Base-by-base conservation (phyloP, 2,888 invertebrate species). In the Amblyjoppa fuscipennis region DNA sequence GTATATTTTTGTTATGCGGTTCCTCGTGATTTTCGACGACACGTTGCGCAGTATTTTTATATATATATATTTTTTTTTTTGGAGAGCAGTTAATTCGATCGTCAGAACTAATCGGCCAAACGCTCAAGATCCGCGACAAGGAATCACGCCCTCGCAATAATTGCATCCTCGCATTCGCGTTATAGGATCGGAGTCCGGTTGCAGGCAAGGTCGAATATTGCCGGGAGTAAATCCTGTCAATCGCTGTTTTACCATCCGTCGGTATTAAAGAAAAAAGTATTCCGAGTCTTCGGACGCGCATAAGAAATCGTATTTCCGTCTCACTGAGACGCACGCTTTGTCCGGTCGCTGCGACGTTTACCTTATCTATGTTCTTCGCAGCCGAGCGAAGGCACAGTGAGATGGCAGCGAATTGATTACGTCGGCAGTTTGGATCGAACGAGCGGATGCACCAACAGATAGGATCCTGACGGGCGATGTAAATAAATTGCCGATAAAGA, bases 391-490 rank as follows among this genome's bases (percentile, higher is more conserved):
- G 7, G 34, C 34, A 34, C 6, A 34, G 6, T 34, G 34, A 34
- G 11, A 77, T 66, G 45, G 34, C 7, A 69, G 38, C n/a, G 78
- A 73, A 75, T 79, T 76, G 82, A 83, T 56, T 80, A 74, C 9
- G n/a, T 49, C 45, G 45, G 74, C 20, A 49, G 16, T 31, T n/a
- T 0, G 11, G 6, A 28, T 13, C 13, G 7, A 11, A 56, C 16
- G 28, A 59, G 25, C 61, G 31, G 45, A 25, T 20, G n/a, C 61
- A 20, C n/a, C 31, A 51, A 61, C 31, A 64, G 61, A 70, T 16
- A 45, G 20, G 59, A 68, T 20, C 68, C 71, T 66, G 28, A 3
- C 28, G 28, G 28, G 1, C 28, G 3, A 31, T 28, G 20, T 20
- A 20, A 20, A 20, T 20, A 20, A 20, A 20, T 20, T 20, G 45